These are phyloP conservation scores for Syngnathus typhle DNA, from an alignment of 2,113 vertebrate species.

Conservation along the genomic window DNA sequence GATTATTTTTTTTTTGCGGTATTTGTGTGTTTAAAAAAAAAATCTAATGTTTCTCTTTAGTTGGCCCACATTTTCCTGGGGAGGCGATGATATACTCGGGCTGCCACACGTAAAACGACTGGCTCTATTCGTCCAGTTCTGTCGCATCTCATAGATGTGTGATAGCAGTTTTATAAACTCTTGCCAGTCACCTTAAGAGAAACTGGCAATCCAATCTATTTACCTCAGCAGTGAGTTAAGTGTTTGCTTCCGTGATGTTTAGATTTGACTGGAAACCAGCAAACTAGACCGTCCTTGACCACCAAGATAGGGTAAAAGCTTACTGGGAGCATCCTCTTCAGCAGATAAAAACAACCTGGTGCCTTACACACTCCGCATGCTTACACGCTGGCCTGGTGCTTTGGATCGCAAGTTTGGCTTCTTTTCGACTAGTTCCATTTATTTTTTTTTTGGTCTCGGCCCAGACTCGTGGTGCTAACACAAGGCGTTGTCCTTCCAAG, in stretches of 20 bases:
- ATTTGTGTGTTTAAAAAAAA: not conserved
- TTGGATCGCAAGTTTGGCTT: slow-evolving; percentile 72
- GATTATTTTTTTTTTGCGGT: not conserved
- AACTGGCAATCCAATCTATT: slow-evolving; percentile 67
- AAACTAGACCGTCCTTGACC: slow-evolving; percentile 62
- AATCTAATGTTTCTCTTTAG: slow-evolving; percentile 23
- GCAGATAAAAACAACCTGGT: slow-evolving; percentile 75
- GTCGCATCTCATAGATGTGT: slow-evolving; percentile 71
- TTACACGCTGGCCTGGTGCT: slow-evolving; percentile 78
- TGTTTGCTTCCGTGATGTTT: slow-evolving; percentile 53
- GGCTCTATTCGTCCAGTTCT: slow-evolving; percentile 54
- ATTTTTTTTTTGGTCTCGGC: slow-evolving; percentile 46
- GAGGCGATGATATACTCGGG: slow-evolving; percentile 55
- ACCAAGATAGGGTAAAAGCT: slow-evolving; percentile 54
- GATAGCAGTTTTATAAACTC: slow-evolving; percentile 68
- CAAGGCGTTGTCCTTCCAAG: slow-evolving; percentile 42
- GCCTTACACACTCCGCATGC: slow-evolving; percentile 79
- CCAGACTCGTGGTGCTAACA: slow-evolving; percentile 61
- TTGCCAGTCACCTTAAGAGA: slow-evolving; percentile 59
- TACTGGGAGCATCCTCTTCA: slow-evolving; percentile 73
- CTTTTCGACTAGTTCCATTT: slow-evolving; percentile 31
- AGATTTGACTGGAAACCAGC: slow-evolving; percentile 67
- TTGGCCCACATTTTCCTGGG: slow-evolving; percentile 40
- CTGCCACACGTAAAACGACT: slow-evolving; percentile 61
- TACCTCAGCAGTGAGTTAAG: slow-evolving; percentile 62